Conservation (phyloP, 2,797 vertebrate species). For the Mionectes olivaceus region DNA sequence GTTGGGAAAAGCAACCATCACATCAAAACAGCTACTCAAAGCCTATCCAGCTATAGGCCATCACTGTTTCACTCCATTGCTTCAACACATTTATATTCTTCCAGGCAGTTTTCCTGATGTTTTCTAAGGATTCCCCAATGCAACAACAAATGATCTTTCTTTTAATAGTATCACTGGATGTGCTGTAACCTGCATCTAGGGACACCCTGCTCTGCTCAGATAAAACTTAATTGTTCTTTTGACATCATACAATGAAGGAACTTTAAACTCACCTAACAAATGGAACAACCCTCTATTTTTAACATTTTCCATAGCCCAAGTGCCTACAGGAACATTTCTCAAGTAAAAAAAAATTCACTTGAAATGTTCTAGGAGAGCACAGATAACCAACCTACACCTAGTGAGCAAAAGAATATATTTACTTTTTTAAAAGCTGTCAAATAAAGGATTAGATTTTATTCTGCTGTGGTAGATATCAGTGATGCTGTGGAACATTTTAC, state of each 20-base stretch:
- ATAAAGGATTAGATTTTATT: neutral
- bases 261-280: slow-evolving; percentile 43
- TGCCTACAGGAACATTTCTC: neutral
- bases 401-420: neutral
- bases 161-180: slow-evolving; percentile 64
- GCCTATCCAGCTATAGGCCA: slow-evolving; percentile 28
- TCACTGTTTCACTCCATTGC: slow-evolving; percentile 40
- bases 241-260: slow-evolving; percentile 38
- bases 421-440: neutral
- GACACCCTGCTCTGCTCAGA: slow-evolving; percentile 61
- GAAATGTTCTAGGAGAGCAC: neutral
- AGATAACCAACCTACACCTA: neutral
- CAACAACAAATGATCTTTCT: slow-evolving; percentile 56
- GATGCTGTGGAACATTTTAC: neutral
- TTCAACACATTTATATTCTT: slow-evolving; percentile 57
- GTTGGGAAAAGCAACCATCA: slow-evolving; percentile 11
- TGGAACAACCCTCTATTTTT: neutral
- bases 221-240: slow-evolving; percentile 74
- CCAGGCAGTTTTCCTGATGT: slow-evolving; percentile 59
- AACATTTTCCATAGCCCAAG: neutral
- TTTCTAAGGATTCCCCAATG: slow-evolving; percentile 69
- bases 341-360: neutral
- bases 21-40: slow-evolving; percentile 40
- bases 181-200: slow-evolving; percentile 45
- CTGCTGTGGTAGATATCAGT: neutral